A percentile compares a stretch with the other conserved stretches of the same genome.
These are phyloP conservation scores for Pantherophis guttatus DNA, from an alignment of 2,113 vertebrate species.

Conservation along the genomic window DNA sequence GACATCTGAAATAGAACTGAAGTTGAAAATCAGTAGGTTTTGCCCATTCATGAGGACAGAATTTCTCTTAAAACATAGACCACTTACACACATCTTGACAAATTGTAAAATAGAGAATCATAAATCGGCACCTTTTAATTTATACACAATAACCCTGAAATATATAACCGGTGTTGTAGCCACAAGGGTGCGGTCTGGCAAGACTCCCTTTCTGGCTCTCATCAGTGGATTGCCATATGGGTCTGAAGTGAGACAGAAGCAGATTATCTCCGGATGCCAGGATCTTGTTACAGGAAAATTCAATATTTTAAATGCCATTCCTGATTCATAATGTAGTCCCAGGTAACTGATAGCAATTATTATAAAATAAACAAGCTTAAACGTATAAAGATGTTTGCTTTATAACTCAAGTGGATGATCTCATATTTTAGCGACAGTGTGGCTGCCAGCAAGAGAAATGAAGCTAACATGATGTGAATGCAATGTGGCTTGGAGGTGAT, in stretches of 20 bases:
- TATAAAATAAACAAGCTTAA: constrained; percentile 54
- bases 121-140: constrained; percentile 32
- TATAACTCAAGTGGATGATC: constrained; percentile 28
- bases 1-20: not conserved
- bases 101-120: constrained; percentile 29
- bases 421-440: constrained; percentile 11
- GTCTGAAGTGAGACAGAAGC: constrained; percentile 44
- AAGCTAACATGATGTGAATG: constrained; percentile 24
- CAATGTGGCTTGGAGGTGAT: not conserved
- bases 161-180: constrained; percentile 26
- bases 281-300: constrained; percentile 53
- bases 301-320: constrained; percentile 44
- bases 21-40: not conserved
- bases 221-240: constrained; percentile 42
- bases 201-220: constrained; percentile 47
- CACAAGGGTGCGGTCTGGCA: constrained; percentile 34
- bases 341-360: constrained; percentile 45
- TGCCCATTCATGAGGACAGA: not conserved
- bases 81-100: not conserved
- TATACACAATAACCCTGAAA: not conserved
- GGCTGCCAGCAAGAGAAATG: constrained; percentile 37
- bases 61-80: not conserved
- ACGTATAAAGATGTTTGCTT: constrained; percentile 47
- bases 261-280: constrained; percentile 51
- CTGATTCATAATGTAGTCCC: constrained; percentile 54